A percentile compares a stretch with the other conserved stretches of the same genome.
Evolutionary conservation across 2,113 vertebrate species (phyloP).

Genomic region (Rhinoderma darwinii): DNA sequence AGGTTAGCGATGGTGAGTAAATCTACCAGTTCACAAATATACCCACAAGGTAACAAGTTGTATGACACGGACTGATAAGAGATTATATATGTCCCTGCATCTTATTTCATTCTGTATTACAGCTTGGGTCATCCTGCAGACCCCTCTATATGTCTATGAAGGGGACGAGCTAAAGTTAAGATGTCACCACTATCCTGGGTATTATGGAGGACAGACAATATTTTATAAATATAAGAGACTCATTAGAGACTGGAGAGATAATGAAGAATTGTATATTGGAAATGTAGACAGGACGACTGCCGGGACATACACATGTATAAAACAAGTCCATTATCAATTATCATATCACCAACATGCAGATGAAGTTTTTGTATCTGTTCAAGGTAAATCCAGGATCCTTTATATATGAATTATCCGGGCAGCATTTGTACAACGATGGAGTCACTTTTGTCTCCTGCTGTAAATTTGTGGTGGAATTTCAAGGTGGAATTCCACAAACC

Average conservation of each 20-base stretch:
- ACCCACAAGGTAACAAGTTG: not conserved
- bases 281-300: not conserved
- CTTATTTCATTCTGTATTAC: not conserved
- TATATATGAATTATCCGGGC: not conserved
- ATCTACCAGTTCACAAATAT: not conserved
- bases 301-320: not conserved
- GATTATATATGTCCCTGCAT: not conserved
- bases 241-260: not conserved
- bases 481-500: too few species aligned
- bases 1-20: not conserved
- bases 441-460: too few species aligned
- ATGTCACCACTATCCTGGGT: not conserved
- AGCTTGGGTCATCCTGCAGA: not conserved
- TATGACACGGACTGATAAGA: not conserved
- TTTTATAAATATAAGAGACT: not conserved
- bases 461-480: too few species aligned
- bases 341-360: not conserved
- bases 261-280: not conserved
- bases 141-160: conserved; percentile 8
- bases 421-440: too few species aligned
- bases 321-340: not conserved
- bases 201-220: not conserved
- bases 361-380: not conserved
- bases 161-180: not conserved
- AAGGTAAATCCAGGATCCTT: not conserved